phyloP scores from a whole-genome alignment of 2,888 invertebrate genomes.

The Orthonychiurus folsomi region DNA sequence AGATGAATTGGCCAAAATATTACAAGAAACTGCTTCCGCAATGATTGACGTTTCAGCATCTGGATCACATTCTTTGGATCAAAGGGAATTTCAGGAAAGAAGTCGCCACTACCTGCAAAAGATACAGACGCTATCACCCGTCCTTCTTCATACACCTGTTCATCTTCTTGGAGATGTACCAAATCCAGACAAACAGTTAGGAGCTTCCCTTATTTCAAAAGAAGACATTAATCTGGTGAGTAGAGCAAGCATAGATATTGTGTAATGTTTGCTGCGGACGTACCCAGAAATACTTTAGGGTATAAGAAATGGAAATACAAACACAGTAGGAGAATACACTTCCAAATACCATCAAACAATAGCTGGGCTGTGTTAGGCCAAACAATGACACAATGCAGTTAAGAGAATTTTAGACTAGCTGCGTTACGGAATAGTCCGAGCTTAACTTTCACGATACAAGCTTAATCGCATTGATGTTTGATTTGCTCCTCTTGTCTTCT shows the following conservation, averaged over 20 bases:
- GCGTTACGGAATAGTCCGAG: no score
- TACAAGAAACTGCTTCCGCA: conserved; percentile 40
- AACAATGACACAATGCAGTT: no score
- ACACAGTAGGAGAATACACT: no score
- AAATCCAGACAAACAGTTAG: conserved; percentile 39
- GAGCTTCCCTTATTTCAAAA: conserved; percentile 32
- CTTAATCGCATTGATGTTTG: no score
- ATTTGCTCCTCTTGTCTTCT: no score
- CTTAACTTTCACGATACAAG: no score
- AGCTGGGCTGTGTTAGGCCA: no score
- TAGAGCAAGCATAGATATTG: background rate
- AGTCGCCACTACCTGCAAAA: conserved; percentile 37
- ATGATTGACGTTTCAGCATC: conserved; percentile 40
- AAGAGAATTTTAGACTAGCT: no score
- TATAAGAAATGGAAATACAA: no score
- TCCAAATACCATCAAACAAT: no score
- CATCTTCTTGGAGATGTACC: conserved; percentile 37
- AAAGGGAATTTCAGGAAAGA: conserved; percentile 39
- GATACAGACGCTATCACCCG: conserved; percentile 34
- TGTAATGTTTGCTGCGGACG: no score
- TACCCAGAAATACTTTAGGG: no score
- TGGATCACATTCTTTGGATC: conserved; percentile 39
- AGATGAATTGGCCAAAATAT: conserved; percentile 39
- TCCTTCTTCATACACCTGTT: conserved; percentile 19
- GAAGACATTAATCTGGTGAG: conserved; percentile 38